Evolutionary conservation across 1,140 invertebrate species (phyloP).

Genomic region (Teleopsis dalmanni): DNA sequence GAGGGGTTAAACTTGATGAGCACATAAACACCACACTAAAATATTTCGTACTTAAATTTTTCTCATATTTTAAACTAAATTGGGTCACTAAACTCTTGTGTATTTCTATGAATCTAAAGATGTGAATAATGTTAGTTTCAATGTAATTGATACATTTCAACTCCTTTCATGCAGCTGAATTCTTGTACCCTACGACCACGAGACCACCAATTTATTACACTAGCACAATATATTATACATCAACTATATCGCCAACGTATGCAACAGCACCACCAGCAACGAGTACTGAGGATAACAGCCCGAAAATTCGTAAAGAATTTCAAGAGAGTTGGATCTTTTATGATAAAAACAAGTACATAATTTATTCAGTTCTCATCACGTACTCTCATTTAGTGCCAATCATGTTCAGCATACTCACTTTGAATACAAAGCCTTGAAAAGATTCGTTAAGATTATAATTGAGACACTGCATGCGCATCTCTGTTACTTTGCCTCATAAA

Average conservation of each 20-base stretch:
- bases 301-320: constrained; percentile 13
- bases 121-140: background rate
- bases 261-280: background rate
- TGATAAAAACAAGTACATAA: constrained; percentile 5
- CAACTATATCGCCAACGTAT: background rate
- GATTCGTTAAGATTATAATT: too few species aligned
- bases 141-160: background rate
- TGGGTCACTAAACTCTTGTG: background rate
- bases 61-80: background rate
- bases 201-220: background rate
- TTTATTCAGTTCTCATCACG: background rate
- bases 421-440: too few species aligned
- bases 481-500: too few species aligned
- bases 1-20: too few species aligned
- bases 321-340: constrained; percentile 15
- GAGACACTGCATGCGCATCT: too few species aligned
- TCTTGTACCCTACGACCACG: background rate
- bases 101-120: background rate
- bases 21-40: too few species aligned
- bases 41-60: too few species aligned
- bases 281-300: background rate
- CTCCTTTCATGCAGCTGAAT: background rate
- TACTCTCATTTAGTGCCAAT: too few species aligned
- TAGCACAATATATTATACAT: background rate
- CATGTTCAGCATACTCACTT: too few species aligned